These are phyloP conservation scores for Cynopterus sphinx DNA, from an alignment of 2,797 vertebrate genomes.

Conservation along the genomic window DNA sequence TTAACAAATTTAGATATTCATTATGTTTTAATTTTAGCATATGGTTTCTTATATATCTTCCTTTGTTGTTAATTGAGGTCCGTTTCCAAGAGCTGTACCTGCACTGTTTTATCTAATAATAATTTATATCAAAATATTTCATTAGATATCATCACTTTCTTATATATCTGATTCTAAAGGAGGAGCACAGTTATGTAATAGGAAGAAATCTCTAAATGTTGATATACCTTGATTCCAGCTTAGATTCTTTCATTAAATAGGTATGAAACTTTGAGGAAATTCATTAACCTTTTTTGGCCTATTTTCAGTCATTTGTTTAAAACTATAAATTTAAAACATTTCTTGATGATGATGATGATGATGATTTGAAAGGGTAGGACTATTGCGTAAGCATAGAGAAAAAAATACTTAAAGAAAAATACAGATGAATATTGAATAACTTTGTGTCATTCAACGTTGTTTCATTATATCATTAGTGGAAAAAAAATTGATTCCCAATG, in stretches of 20 bases:
- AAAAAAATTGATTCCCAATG: background rate
- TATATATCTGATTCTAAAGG: background rate
- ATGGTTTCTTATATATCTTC: background rate
- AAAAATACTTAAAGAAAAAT: background rate
- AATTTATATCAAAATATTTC: background rate
- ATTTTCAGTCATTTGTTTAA: background rate
- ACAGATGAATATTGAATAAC: background rate
- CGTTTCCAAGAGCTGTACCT: background rate
- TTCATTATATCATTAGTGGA: background rate
- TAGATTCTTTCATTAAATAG: background rate
- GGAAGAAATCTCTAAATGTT: background rate
- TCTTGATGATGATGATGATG: background rate
- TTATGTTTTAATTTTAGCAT: background rate
- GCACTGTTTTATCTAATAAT: background rate
- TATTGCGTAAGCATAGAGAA: background rate
- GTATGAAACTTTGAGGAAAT: background rate
- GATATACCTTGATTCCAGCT: background rate
- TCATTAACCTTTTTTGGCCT: background rate
- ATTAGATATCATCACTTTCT: background rate
- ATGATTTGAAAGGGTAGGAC: background rate
- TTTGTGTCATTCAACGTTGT: background rate
- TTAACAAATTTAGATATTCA: background rate
- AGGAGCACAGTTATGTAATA: background rate
- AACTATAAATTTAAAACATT: background rate
- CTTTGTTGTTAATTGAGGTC: background rate